Evolutionary conservation across 2,888 invertebrate species (phyloP).

Genomic region (Listrodromus nycthemerus): DNA sequence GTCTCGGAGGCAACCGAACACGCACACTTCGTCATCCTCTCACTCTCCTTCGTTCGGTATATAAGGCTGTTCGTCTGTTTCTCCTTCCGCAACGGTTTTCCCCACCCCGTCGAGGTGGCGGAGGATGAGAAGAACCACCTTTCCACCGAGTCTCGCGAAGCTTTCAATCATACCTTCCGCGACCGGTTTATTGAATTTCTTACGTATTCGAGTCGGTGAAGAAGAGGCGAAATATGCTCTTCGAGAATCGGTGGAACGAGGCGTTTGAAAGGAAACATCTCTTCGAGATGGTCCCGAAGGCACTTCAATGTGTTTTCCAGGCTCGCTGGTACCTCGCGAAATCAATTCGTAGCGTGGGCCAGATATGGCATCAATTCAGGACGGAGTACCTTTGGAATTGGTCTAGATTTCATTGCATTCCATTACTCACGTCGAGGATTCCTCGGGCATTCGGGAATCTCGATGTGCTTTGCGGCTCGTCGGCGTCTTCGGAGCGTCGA

Average conservation of each 20-base stretch:
- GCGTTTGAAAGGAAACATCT: slow-evolving; percentile 49
- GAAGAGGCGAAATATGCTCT: slow-evolving; percentile 7
- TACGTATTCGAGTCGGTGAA: slow-evolving; percentile 40
- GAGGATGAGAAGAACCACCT: slow-evolving; percentile 41
- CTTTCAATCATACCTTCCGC: slow-evolving; percentile 56
- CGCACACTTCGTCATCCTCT: slow-evolving; percentile 38
- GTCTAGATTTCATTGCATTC: slow-evolving; percentile 38
- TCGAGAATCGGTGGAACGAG: slow-evolving; percentile 30
- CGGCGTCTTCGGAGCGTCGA: neutral
- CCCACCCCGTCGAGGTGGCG: slow-evolving; percentile 2
- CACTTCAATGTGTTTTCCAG: slow-evolving; percentile 56
- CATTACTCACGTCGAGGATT: slow-evolving; percentile 1
- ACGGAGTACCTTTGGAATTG: slow-evolving; percentile 23
- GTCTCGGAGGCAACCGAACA: slow-evolving; percentile 47
- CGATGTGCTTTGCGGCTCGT: neutral
- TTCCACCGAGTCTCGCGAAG: slow-evolving; percentile 50
- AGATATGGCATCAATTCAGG: slow-evolving; percentile 48
- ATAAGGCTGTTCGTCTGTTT: neutral
- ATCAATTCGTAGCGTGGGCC: slow-evolving; percentile 27
- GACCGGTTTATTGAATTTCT: slow-evolving; percentile 63
- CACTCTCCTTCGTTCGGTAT: slow-evolving; percentile 1
- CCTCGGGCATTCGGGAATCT: neutral
- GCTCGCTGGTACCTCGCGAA: slow-evolving; percentile 40
- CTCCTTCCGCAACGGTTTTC: neutral
- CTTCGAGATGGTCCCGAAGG: slow-evolving; percentile 28